Percentiles rank a stretch among this genome's conserved stretches.
Evolutionary conservation across 1,140 invertebrate species (phyloP).

Genomic region (Rhyacophila brunnea): DNA sequence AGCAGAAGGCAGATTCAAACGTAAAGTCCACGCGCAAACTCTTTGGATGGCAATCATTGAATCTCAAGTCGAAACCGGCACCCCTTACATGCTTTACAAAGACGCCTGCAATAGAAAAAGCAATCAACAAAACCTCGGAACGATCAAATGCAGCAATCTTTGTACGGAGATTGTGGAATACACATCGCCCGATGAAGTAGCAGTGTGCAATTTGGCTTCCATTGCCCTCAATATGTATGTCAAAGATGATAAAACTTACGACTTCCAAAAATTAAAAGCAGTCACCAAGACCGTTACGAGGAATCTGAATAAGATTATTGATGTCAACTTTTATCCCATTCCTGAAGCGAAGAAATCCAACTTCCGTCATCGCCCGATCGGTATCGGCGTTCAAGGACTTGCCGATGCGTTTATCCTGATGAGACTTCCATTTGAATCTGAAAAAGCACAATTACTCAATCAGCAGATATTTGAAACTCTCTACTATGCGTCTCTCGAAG

Average conservation of each 20-base stretch:
- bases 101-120: conserved; percentile 97
- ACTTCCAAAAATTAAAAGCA: conserved; percentile 86
- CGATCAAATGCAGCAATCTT: conserved; percentile 97
- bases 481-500: conserved; percentile 95
- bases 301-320: conserved; percentile 98
- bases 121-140: conserved; percentile 98
- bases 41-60: conserved; percentile 95
- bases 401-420: conserved; percentile 96
- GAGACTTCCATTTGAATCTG: conserved; percentile 88
- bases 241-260: conserved; percentile 72
- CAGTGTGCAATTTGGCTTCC: conserved; percentile 98
- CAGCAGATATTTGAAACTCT: conserved; percentile 98
- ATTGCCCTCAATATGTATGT: conserved; percentile 98
- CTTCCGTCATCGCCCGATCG: conserved; percentile 90
- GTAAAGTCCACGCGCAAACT: conserved; percentile 80
- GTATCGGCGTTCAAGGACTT: conserved; percentile 94
- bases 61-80: conserved; percentile 97
- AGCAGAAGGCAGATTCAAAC: conserved; percentile 70
- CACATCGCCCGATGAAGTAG: conserved; percentile 88
- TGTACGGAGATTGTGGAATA: conserved; percentile 99
- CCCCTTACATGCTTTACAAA: conserved; percentile 97
- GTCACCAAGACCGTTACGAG: conserved; percentile 86
- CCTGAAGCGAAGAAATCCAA: conserved; percentile 87
- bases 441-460: conserved; percentile 85
- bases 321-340: conserved; percentile 95